Conservation (phyloP, 2,888 invertebrate genomes). For the Spilosoma lubricipeda region DNA sequence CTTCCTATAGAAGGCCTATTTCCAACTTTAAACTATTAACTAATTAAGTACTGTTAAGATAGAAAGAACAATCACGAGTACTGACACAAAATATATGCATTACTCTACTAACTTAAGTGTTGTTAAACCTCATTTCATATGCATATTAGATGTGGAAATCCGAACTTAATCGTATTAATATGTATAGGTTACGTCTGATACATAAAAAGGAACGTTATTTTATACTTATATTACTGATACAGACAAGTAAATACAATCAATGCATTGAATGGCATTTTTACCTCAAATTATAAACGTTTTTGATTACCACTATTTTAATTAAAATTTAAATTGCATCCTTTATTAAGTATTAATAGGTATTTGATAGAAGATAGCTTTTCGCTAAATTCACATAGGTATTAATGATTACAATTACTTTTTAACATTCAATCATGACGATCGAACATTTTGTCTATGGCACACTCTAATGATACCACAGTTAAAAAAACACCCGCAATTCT, state of each 20-base stretch:
- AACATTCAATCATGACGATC: neutral
- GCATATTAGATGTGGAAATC: constrained; percentile 1
- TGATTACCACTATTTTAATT: neutral
- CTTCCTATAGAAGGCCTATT: too few relatives aligned
- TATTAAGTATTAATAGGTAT: neutral
- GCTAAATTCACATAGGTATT: neutral
- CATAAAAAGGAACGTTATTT: neutral
- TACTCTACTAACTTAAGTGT: neutral
- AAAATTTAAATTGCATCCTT: neutral
- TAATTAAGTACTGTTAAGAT: too few relatives aligned
- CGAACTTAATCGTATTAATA: neutral
- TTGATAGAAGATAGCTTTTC: neutral
- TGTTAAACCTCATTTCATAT: neutral
- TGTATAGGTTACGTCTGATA: neutral
- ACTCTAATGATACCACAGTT: neutral
- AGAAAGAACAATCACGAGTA: neutral
- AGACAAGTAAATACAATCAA: neutral
- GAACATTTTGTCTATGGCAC: neutral
- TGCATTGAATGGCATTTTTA: neutral
- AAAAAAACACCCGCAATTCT: constrained; percentile 9
- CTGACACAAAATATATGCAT: neutral
- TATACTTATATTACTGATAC: neutral
- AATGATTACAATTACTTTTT: neutral
- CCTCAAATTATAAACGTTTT: neutral
- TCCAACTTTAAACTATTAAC: too few relatives aligned